These are phyloP conservation scores for Mamestra configurata DNA, from an alignment of 1,140 invertebrate genomes.

Conservation along the genomic window DNA sequence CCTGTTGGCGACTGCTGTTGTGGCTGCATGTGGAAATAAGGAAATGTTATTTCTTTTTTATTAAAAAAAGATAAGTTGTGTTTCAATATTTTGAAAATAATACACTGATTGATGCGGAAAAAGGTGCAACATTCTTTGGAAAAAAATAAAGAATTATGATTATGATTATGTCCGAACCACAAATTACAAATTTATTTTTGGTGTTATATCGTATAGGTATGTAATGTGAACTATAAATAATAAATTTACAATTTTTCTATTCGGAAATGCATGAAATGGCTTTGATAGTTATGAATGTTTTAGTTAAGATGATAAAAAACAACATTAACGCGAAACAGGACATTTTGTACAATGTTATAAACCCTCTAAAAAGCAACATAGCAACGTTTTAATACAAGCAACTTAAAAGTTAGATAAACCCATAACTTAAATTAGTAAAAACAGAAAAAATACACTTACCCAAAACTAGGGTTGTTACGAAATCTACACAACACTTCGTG, in stretches of 20 bases:
- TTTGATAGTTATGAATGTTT: not conserved
- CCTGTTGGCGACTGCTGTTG: constrained; percentile 85
- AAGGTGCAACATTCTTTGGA: not conserved
- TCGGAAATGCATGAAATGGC: not conserved
- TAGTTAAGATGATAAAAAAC: not conserved
- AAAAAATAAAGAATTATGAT: no score
- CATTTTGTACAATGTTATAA: not conserved
- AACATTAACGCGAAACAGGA: not conserved
- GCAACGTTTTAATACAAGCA: constrained; percentile 31
- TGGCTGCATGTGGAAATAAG: constrained; percentile 70
- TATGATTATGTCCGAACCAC: not conserved
- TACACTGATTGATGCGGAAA: not conserved
- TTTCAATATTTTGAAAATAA: not conserved
- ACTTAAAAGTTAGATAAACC: constrained; percentile 21
- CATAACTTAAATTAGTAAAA: constrained; percentile 43
- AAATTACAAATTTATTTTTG: not conserved
- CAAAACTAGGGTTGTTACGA: constrained; percentile 20
- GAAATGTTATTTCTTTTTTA: constrained; percentile 1
- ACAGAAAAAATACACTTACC: constrained; percentile 39
- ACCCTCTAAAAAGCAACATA: constrained; percentile 25
- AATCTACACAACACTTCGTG: constrained; percentile 50
- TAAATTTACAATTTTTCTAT: not conserved
- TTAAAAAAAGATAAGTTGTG: not conserved
- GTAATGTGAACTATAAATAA: no score
- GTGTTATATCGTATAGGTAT: no score